Evolutionary conservation across 2,888 invertebrate species (phyloP).

Genomic region (Cephus rjabovi): DNA sequence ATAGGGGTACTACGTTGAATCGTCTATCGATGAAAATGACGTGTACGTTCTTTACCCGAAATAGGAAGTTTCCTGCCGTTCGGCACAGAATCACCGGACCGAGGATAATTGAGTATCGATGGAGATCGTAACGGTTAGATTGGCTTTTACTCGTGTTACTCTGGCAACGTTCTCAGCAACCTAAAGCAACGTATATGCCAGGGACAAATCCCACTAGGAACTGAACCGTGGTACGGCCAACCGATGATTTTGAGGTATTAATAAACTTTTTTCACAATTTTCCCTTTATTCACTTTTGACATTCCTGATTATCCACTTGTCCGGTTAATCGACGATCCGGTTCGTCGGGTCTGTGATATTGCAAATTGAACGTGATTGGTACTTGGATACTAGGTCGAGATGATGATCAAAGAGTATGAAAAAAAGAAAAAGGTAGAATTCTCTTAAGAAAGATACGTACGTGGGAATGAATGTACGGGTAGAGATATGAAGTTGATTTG

Average conservation of each 20-base stretch:
- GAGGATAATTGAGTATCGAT: background rate
- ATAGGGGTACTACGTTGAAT: background rate
- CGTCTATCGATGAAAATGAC: background rate
- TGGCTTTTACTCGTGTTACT: background rate
- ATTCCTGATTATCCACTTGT: background rate
- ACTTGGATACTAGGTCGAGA: too few relatives aligned
- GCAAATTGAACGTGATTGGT: background rate
- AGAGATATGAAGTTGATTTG: background rate
- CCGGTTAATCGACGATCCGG: background rate
- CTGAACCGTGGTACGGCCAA: background rate
- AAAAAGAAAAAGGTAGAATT: too few relatives aligned
- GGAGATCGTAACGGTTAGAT: background rate
- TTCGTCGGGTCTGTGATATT: background rate
- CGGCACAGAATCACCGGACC: background rate
- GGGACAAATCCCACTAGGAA: background rate
- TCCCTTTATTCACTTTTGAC: background rate
- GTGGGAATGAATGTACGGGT: background rate
- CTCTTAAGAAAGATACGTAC: background rate
- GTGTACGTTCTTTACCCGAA: background rate
- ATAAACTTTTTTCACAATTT: background rate
- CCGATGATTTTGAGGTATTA: background rate
- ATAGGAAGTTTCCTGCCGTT: background rate
- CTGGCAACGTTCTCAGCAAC: background rate
- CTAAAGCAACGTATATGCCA: background rate
- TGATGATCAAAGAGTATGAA: too few relatives aligned